These are phyloP conservation scores for Cinclus mexicanus DNA, from an alignment of 2,113 vertebrate species.

Conservation along the genomic window DNA sequence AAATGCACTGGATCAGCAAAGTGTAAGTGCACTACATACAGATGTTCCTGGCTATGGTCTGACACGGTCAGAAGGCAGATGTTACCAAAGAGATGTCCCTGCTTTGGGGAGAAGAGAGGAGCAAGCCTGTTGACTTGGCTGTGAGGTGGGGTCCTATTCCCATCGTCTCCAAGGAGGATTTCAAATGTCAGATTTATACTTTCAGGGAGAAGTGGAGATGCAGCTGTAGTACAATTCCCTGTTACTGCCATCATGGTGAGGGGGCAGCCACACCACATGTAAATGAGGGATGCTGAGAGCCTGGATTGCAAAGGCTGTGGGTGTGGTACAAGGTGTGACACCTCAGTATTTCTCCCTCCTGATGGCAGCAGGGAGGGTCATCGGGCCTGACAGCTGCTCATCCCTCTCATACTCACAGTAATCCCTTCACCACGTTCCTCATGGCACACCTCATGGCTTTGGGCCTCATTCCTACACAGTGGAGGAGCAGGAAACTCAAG, in stretches of 20 bases:
- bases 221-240: background rate
- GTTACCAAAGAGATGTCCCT: background rate
- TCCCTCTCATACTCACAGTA: background rate
- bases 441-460: background rate
- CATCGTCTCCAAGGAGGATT: background rate
- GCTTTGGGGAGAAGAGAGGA: background rate
- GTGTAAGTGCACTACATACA: background rate
- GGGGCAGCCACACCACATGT: background rate
- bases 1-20: background rate
- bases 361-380: background rate
- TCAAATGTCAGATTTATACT: background rate
- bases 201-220: background rate
- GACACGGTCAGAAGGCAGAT: background rate
- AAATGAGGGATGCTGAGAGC: background rate
- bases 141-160: background rate
- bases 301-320: background rate
- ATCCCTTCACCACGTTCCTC: background rate
- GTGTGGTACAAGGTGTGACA: background rate
- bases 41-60: background rate
- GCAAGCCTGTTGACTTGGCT: accelerated
- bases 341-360: background rate
- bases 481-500: background rate
- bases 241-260: background rate
- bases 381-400: accelerated
- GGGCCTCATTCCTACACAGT: background rate